Percentiles rank a stretch among this genome's conserved stretches.
These are phyloP conservation scores for Erythrolamprus reginae DNA, from an alignment of 2,113 vertebrate species.

Conservation along the genomic window DNA sequence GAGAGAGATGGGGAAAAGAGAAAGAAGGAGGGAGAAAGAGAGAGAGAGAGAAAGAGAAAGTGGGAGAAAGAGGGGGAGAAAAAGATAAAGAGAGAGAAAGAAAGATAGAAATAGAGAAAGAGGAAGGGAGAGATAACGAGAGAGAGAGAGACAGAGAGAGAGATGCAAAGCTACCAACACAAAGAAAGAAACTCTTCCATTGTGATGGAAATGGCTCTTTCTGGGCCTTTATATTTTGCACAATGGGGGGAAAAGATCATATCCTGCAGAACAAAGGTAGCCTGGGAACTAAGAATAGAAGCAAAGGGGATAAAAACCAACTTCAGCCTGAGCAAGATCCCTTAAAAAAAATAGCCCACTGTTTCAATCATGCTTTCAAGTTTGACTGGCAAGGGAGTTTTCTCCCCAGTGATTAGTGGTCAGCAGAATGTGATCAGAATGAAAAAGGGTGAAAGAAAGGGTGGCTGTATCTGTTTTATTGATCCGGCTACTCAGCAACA, in stretches of 20 bases:
- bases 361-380: fast-evolving
- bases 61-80: not conserved
- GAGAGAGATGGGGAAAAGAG: no score
- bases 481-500: not conserved
- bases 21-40: not conserved
- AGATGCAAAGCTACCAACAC: not conserved
- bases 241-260: constrained; percentile 16
- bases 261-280: constrained; percentile 13
- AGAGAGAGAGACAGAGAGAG: not conserved
- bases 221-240: not conserved
- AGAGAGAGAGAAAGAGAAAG: constrained; percentile 17
- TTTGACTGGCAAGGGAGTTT: not conserved
- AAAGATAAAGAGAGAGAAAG: not conserved
- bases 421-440: not conserved
- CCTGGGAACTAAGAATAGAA: not conserved
- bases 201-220: not conserved
- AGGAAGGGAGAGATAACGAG: no score
- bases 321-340: not conserved
- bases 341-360: not conserved
- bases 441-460: not conserved
- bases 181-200: not conserved
- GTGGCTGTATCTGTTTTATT: not conserved
- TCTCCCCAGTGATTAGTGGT: not conserved
- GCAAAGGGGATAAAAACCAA: not conserved
- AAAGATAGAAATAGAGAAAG: no score